Conservation (phyloP, 2,797 vertebrate species). For the Chromis chromis region DNA sequence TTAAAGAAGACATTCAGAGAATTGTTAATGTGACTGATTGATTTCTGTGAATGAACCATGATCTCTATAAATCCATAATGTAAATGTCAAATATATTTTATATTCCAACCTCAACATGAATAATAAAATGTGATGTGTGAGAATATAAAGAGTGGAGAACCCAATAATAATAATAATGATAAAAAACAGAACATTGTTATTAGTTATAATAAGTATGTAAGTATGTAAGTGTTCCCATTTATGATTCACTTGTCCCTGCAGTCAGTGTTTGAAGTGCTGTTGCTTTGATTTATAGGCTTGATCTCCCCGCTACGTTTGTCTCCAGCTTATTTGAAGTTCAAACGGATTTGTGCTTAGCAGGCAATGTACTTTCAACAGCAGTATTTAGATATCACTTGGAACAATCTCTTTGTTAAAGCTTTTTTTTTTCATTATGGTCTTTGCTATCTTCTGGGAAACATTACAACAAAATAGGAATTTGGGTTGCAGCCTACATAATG, state of each 20-base stretch:
- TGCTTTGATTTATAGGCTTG: conserved; percentile 48
- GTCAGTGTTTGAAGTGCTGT: conserved; percentile 48
- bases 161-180: no score
- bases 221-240: conserved; percentile 28
- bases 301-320: conserved; percentile 49
- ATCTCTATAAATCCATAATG: conserved; percentile 10
- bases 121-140: background rate
- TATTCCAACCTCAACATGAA: background rate
- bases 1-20: background rate
- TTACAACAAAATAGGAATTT: conserved; percentile 31
- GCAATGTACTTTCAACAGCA: conserved; percentile 43
- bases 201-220: background rate
- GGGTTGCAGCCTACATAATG: conserved; percentile 6
- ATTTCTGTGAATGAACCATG: background rate
- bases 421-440: background rate
- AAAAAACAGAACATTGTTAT: background rate
- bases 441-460: conserved; percentile 30
- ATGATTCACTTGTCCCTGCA: conserved; percentile 35
- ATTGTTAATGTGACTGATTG: background rate
- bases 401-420: conserved; percentile 13
- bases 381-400: conserved; percentile 30
- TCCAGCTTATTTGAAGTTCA: conserved; percentile 59
- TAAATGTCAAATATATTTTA: background rate
- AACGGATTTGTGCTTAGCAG: conserved; percentile 44
- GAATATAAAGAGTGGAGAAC: background rate